Evolutionary conservation across 2,113 vertebrate species (phyloP).

Genomic region (Diphyllodes magnificus): DNA sequence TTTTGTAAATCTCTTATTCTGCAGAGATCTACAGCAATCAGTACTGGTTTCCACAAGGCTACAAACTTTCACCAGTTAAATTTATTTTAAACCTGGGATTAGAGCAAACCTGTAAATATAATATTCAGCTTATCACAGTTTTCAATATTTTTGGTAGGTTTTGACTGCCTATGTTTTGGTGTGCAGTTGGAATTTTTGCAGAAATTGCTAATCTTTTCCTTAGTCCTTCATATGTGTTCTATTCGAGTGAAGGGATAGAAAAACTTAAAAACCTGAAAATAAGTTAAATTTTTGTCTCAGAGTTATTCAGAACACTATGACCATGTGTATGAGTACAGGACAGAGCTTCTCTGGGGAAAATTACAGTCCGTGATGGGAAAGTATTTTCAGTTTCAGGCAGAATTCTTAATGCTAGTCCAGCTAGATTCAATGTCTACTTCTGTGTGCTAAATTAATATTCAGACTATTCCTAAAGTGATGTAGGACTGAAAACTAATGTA

Average conservation of each 20-base stretch:
- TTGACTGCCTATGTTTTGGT: background rate
- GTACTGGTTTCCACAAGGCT: background rate
- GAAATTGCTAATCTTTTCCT: background rate
- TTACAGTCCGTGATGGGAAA: background rate
- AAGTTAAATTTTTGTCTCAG: background rate
- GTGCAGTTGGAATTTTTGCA: background rate
- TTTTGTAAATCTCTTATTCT: background rate
- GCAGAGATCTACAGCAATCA: background rate
- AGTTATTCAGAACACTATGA: background rate
- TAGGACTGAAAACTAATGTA: background rate
- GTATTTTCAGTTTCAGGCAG: background rate
- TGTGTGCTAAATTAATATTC: background rate
- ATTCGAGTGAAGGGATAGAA: background rate
- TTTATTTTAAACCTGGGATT: background rate
- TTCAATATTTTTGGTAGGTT: background rate
- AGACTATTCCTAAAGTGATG: background rate
- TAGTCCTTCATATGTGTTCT: background rate
- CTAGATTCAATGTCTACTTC: background rate
- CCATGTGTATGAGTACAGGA: accelerated
- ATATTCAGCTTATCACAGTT: background rate
- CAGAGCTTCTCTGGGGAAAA: background rate
- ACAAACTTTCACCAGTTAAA: background rate
- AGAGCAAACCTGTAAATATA: background rate
- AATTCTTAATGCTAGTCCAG: background rate
- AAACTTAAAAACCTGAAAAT: background rate